phyloP scores from a whole-genome alignment of 2,888 invertebrate genomes.

The Malthinus flaveolus region DNA sequence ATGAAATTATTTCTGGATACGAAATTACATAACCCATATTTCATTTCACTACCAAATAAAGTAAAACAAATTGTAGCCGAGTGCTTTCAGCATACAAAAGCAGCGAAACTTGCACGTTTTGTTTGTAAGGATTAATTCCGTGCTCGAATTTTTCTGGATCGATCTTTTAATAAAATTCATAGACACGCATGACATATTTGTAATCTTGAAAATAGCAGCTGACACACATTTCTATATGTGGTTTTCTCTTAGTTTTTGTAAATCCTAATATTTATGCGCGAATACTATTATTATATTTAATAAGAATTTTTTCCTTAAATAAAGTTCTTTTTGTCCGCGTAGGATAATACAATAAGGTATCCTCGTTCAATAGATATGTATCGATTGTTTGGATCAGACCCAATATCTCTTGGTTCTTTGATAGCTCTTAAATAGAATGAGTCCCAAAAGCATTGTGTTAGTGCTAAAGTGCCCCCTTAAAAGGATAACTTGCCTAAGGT shows the following conservation, averaged over 20 bases:
- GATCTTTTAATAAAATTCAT: conserved; percentile 36
- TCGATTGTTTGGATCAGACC: conserved; percentile 5
- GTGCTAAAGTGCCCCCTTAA: conserved; percentile 33
- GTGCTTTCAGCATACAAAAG: conserved; percentile 5
- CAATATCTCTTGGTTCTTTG: conserved; percentile 32
- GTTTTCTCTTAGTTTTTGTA: neutral
- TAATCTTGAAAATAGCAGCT: conserved; percentile 34
- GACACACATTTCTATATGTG: conserved; percentile 17
- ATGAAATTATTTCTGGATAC: conserved; percentile 18
- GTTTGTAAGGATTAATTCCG: conserved; percentile 29
- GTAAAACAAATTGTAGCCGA: conserved; percentile 13
- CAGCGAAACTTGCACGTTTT: conserved; percentile 5
- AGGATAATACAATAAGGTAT: too few relatives aligned
- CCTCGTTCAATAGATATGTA: too few relatives aligned
- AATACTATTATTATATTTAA: too few relatives aligned
- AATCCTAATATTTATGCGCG: too few relatives aligned
- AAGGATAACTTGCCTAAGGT: conserved; percentile 33
- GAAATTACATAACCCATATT: conserved; percentile 19
- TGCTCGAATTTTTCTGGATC: conserved; percentile 32
- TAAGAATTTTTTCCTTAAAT: too few relatives aligned
- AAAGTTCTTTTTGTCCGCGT: too few relatives aligned
- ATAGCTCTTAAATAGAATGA: conserved; percentile 26
- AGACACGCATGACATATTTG: conserved; percentile 34
- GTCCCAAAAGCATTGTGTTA: conserved; percentile 30
- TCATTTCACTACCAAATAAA: conserved; percentile 12